Conservation (phyloP, 2,888 invertebrate species). For the Stomorhina lunata region DNA sequence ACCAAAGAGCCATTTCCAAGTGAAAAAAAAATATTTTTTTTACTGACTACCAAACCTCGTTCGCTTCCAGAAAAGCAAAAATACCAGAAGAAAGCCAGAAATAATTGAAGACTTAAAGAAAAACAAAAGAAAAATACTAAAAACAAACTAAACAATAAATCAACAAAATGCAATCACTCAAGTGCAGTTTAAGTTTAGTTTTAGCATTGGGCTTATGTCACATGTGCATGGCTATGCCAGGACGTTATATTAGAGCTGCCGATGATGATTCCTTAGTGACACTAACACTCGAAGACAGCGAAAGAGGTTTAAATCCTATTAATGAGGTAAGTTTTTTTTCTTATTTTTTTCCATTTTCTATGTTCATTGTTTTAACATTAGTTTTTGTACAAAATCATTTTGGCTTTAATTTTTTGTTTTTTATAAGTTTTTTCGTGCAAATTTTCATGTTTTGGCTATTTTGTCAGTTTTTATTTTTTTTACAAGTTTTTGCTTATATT, state of each 20-base stretch:
- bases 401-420: conserved; percentile 1
- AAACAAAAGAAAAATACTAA: conserved; percentile 5
- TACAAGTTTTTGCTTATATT: background rate
- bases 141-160: background rate
- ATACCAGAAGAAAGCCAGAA: background rate
- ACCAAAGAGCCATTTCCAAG: conserved; percentile 39
- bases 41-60: background rate
- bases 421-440: background rate
- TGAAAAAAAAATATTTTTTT: background rate
- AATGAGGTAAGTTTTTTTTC: conserved; percentile 75
- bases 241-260: conserved; percentile 74
- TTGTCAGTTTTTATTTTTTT: conserved; percentile 10
- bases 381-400: background rate
- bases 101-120: too few species aligned
- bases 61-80: conserved; percentile 8
- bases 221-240: conserved; percentile 72
- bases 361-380: background rate
- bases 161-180: conserved; percentile 75
- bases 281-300: conserved; percentile 69
- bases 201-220: conserved; percentile 70
- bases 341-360: background rate
- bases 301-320: conserved; percentile 76
- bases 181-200: conserved; percentile 71
- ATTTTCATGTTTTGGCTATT: conserved; percentile 27
- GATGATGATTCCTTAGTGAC: conserved; percentile 67